Conservation (phyloP, 2,888 invertebrate genomes). For the Oscheius sp. region DNA sequence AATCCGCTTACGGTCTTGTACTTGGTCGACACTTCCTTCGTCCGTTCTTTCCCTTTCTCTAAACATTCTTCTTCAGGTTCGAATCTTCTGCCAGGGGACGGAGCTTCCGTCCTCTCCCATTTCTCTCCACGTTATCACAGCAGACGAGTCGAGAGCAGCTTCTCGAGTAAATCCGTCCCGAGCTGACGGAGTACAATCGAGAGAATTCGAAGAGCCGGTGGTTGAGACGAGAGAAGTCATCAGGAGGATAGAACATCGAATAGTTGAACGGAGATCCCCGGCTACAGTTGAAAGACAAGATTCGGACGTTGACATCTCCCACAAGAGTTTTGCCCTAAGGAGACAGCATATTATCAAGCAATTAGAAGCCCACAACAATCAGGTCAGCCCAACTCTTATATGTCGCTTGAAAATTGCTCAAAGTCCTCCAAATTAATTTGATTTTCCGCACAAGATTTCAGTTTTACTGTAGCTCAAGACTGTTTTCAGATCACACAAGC, state of each 20-base stretch:
- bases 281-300: conserved; percentile 17
- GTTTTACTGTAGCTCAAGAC: too few relatives aligned
- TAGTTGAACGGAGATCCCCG: conserved; percentile 5
- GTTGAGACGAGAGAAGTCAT: conserved; percentile 30
- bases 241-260: conserved; percentile 17
- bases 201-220: conserved; percentile 19
- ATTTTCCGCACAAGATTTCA: too few relatives aligned
- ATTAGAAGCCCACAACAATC: conserved; percentile 50
- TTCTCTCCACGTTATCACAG: conserved; percentile 56
- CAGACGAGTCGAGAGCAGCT: conserved; percentile 47
- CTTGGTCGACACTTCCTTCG: neutral
- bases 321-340: conserved; percentile 53
- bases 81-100: conserved; percentile 63
- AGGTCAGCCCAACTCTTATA: conserved; percentile 28
- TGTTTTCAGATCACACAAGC: too few relatives aligned
- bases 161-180: conserved; percentile 33
- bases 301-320: conserved; percentile 48
- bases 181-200: neutral
- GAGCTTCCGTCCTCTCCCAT: conserved; percentile 66
- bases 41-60: neutral
- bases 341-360: conserved; percentile 56
- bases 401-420: too few relatives aligned
- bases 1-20: neutral
- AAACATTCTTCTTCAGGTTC: conserved; percentile 56
- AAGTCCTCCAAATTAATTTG: too few relatives aligned